These are phyloP conservation scores for Nothobranchius kuhntae DNA, from an alignment of 2,113 vertebrate genomes.

Conservation along the genomic window DNA sequence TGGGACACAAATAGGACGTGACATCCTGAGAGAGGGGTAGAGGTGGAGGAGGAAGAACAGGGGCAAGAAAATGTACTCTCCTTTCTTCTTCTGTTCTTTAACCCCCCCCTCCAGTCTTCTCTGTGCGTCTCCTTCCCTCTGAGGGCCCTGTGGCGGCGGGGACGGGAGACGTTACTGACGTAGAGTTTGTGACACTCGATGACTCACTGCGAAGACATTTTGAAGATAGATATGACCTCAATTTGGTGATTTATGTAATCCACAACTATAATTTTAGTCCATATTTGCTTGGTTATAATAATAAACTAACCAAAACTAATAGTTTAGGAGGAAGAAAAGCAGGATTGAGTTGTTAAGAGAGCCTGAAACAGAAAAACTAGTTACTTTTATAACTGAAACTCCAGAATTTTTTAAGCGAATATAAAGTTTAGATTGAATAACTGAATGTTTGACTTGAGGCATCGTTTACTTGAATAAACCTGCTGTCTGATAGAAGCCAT, in stretches of 20 bases:
- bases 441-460: too few relatives aligned
- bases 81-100: conserved; percentile 33
- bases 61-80: conserved; percentile 47
- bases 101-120: conserved; percentile 44
- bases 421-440: too few relatives aligned
- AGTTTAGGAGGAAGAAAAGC: not conserved
- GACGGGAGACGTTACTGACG: conserved; percentile 50
- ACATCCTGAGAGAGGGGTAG: conserved; percentile 65
- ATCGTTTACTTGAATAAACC: too few relatives aligned
- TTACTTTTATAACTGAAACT: too few relatives aligned
- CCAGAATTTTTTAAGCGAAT: too few relatives aligned
- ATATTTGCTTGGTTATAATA: not conserved
- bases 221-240: conserved; percentile 64
- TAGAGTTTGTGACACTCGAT: conserved; percentile 68
- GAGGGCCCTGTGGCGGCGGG: conserved; percentile 57
- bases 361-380: too few relatives aligned
- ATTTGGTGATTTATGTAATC: conserved; percentile 67
- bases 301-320: not conserved
- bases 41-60: conserved; percentile 28
- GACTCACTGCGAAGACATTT: conserved; percentile 71
- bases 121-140: conserved; percentile 22
- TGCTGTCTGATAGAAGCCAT: too few relatives aligned
- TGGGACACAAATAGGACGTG: conserved; percentile 74
- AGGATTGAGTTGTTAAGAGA: not conserved
- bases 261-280: not conserved